Evolutionary conservation across 2,797 vertebrate genomes (phyloP).

Genomic region (Perodicticus potto): DNA sequence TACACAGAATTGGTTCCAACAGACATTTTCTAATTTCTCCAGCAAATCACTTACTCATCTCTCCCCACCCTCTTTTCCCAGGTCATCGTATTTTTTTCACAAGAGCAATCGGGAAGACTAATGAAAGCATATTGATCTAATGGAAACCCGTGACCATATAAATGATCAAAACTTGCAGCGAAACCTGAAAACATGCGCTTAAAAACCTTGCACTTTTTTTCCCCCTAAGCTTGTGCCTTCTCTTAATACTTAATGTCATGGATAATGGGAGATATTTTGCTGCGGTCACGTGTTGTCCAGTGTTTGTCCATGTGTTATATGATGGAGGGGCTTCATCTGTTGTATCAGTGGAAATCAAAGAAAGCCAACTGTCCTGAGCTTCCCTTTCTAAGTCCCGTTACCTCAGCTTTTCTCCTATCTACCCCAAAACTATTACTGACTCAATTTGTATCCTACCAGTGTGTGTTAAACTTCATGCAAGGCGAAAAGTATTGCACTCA

Average conservation of each 20-base stretch:
- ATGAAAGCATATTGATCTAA: background rate
- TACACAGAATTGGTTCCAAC: background rate
- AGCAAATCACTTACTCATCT: background rate
- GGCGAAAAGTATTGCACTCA: background rate
- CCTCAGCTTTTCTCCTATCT: background rate
- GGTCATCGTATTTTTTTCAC: background rate
- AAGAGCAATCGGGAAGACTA: background rate
- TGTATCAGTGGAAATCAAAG: background rate
- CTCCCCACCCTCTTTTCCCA: background rate
- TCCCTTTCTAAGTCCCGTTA: conserved; percentile 18
- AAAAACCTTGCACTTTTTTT: background rate
- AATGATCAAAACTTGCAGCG: background rate
- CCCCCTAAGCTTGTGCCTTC: background rate
- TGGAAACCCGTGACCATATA: background rate
- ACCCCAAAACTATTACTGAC: background rate
- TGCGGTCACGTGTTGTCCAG: background rate
- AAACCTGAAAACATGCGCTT: background rate
- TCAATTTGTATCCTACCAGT: background rate
- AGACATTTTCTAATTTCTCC: conserved; percentile 31
- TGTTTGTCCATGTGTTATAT: background rate
- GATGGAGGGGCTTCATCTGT: background rate
- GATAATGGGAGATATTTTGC: background rate
- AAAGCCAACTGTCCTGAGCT: background rate
- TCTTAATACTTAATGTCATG: background rate
- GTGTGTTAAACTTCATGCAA: background rate